Conservation (phyloP, 2,888 invertebrate genomes). For the Habrosyne pyritoides region DNA sequence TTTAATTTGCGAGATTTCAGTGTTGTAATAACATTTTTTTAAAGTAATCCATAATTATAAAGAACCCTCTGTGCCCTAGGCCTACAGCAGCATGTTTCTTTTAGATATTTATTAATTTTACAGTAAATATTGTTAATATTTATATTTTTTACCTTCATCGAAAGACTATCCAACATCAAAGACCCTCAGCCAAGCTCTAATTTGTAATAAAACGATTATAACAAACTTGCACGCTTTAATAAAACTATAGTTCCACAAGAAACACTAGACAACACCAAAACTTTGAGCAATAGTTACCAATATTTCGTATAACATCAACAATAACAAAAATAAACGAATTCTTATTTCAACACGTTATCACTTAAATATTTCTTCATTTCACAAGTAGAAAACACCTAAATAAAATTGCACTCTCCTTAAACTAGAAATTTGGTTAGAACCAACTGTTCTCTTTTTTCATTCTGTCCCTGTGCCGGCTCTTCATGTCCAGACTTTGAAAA, state of each 20-base stretch:
- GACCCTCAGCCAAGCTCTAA: not conserved
- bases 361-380: constrained; percentile 45
- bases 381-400: constrained; percentile 39
- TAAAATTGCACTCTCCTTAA: constrained; percentile 46
- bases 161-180: not conserved
- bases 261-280: constrained; percentile 46
- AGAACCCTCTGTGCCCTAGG: too few species aligned
- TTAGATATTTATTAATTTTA: too few species aligned
- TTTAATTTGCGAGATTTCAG: too few species aligned
- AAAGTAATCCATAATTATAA: too few species aligned
- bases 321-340: constrained; percentile 57
- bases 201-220: constrained; percentile 19
- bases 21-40: too few species aligned
- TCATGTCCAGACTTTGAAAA: constrained; percentile 72
- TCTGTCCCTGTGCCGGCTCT: constrained; percentile 64
- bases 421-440: constrained; percentile 56
- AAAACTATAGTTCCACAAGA: constrained; percentile 49
- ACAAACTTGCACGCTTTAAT: constrained; percentile 61
- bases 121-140: too few species aligned
- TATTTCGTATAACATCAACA: constrained; percentile 47
- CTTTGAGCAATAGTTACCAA: constrained; percentile 76
- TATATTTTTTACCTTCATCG: not conserved
- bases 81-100: too few species aligned
- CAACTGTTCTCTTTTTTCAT: constrained; percentile 79
- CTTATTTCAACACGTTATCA: constrained; percentile 52